A percentile compares a stretch with the other conserved stretches of the same genome.
phyloP scores from a whole-genome alignment of 1,140 invertebrate genomes.

The Cydia strobilella region DNA sequence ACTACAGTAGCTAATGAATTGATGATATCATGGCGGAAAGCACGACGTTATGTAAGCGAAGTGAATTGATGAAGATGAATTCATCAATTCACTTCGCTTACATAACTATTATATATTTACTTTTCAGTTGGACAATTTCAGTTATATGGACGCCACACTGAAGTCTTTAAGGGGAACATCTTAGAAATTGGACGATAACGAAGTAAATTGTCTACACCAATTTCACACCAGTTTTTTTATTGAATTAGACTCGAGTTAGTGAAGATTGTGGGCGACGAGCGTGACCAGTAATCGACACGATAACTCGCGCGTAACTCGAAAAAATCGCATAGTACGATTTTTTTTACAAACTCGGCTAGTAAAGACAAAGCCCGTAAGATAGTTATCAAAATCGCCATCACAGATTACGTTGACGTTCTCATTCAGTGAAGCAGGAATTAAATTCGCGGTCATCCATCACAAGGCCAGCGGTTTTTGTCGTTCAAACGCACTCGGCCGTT shows the following conservation, averaged over 20 bases:
- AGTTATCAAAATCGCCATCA: constrained; percentile 35
- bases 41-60: background rate
- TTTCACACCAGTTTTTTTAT: constrained; percentile 27
- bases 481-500: constrained; percentile 29
- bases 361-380: background rate
- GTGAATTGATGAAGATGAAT: no score
- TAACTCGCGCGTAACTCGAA: constrained; percentile 36
- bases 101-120: no score
- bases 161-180: background rate
- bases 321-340: constrained; percentile 8
- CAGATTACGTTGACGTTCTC: constrained; percentile 40
- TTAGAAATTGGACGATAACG: background rate
- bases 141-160: no score
- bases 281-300: constrained; percentile 42
- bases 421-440: constrained; percentile 53
- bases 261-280: constrained; percentile 35
- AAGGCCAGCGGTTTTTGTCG: constrained; percentile 49
- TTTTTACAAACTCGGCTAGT: background rate
- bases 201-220: constrained; percentile 20
- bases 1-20: background rate
- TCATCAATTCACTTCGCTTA: no score
- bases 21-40: background rate
- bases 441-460: constrained; percentile 43
- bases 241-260: constrained; percentile 36
- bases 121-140: background rate